Evolutionary conservation across 2,888 invertebrate species (phyloP).

Genomic region (Melipona bicolor): DNA sequence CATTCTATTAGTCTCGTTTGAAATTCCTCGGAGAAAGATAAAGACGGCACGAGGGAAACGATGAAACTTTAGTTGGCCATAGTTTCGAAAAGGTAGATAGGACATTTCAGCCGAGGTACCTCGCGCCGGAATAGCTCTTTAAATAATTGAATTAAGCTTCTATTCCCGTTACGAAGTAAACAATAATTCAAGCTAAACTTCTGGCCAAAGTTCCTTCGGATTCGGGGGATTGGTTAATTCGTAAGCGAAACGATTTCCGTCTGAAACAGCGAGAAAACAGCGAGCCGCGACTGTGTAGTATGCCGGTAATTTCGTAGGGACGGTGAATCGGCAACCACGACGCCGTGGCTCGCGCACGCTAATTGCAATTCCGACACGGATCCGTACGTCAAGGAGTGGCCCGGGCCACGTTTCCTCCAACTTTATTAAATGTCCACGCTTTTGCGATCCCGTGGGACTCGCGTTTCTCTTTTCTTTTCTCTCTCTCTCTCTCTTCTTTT

Average conservation of each 20-base stretch:
- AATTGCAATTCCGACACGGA: constrained; percentile 58
- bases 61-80: too few species aligned
- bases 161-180: not conserved
- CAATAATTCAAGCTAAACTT: not conserved
- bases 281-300: not conserved
- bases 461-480: not conserved
- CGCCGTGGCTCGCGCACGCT: constrained; percentile 34
- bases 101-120: too few species aligned
- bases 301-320: constrained; percentile 15
- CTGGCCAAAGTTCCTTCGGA: too few species aligned
- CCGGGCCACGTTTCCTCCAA: constrained; percentile 42
- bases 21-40: too few species aligned
- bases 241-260: constrained; percentile 26
- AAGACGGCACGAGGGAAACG: too few species aligned
- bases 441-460: constrained; percentile 48
- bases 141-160: not conserved
- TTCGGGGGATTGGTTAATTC: not conserved
- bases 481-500: not conserved
- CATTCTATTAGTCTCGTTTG: too few species aligned
- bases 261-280: not conserved
- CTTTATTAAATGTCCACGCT: constrained; percentile 67
- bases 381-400: constrained; percentile 21
- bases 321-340: constrained; percentile 30
- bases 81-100: too few species aligned
- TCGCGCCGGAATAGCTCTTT: too few species aligned